Conservation (phyloP, 2,888 invertebrate genomes). For the Gastracanthus pulcherrimus region DNA sequence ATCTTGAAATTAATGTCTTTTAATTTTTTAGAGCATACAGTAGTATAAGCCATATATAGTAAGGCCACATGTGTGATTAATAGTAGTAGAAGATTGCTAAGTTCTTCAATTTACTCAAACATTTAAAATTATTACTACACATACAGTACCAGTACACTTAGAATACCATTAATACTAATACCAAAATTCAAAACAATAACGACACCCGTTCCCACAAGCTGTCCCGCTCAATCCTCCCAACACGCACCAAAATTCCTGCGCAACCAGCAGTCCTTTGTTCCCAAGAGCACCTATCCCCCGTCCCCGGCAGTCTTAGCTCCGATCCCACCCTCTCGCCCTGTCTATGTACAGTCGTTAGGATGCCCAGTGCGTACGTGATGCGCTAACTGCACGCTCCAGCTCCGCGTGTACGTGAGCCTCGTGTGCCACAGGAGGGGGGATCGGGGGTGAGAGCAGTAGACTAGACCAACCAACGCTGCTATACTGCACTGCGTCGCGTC, state of each 20-base stretch:
- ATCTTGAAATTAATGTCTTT: too few relatives aligned
- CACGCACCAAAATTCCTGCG: background rate
- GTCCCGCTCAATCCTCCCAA: background rate
- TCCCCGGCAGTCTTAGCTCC: background rate
- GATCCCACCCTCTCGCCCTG: background rate
- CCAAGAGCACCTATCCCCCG: background rate
- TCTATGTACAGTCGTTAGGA: background rate
- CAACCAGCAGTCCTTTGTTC: slow-evolving; percentile 1
- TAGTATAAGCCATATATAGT: too few relatives aligned
- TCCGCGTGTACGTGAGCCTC: background rate
- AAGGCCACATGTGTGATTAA: too few relatives aligned
- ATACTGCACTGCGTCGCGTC: background rate
- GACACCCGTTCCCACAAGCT: background rate
- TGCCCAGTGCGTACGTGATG: slow-evolving; percentile 11
- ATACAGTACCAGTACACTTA: too few relatives aligned
- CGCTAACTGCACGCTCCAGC: background rate
- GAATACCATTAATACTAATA: too few relatives aligned
- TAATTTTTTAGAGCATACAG: too few relatives aligned
- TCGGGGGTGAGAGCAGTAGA: background rate
- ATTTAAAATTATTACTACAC: too few relatives aligned
- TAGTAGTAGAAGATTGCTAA: too few relatives aligned
- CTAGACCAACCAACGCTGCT: background rate
- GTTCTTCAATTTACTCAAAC: too few relatives aligned
- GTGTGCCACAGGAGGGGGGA: background rate
- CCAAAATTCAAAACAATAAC: background rate